Evolutionary conservation across 2,113 vertebrate species (phyloP).

Genomic region (Menura novaehollandiae): DNA sequence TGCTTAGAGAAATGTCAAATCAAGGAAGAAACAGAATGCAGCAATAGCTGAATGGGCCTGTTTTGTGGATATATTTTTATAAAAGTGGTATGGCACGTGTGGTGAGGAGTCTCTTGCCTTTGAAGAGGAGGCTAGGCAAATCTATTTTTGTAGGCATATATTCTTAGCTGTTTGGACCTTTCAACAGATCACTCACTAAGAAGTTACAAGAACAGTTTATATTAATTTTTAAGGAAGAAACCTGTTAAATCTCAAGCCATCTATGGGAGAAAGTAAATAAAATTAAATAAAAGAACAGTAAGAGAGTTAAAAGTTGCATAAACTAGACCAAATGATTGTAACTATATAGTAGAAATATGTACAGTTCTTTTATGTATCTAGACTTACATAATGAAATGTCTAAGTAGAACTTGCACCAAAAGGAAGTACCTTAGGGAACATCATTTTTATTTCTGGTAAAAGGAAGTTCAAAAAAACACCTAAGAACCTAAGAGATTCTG

Average conservation of each 20-base stretch:
- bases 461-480: not conserved
- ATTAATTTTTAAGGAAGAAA: not conserved
- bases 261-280: not conserved
- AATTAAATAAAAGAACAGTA: not conserved
- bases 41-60: not conserved
- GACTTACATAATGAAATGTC: not conserved
- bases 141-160: not conserved
- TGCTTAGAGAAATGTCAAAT: not conserved
- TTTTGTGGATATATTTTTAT: not conserved
- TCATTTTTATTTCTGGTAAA: not conserved
- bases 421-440: not conserved
- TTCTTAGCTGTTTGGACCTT: not conserved
- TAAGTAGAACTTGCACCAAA: not conserved
- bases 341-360: not conserved
- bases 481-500: not conserved
- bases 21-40: not conserved
- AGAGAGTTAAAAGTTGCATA: not conserved
- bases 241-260: not conserved
- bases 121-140: not conserved
- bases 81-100: not conserved
- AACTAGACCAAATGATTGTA: not conserved
- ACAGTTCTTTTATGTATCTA: not conserved
- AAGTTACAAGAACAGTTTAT: not conserved
- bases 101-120: not conserved
- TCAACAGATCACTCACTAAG: not conserved